Conservation (phyloP, 2,113 vertebrate species). For the Crotalus helleri region DNA sequence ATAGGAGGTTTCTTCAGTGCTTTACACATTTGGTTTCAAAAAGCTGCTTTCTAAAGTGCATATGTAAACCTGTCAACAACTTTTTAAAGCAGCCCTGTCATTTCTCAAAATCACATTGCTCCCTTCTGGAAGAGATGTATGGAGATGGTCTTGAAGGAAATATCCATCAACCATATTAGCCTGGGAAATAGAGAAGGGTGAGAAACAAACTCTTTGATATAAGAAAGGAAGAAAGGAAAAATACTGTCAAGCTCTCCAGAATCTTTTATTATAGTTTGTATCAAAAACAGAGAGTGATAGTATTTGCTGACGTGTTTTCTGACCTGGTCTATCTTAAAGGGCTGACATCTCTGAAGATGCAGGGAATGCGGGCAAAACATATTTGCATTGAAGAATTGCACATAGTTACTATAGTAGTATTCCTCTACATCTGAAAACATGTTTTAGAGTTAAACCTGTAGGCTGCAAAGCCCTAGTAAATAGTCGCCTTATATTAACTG, state of each 20-base stretch:
- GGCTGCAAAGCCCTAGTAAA: neutral
- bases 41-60: neutral
- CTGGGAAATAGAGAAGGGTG: neutral
- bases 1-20: neutral
- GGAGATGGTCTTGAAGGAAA: neutral
- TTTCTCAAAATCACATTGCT: neutral
- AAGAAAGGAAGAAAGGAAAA: neutral
- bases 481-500: neutral
- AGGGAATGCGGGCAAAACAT: neutral
- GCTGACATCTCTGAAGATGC: neutral
- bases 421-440: neutral
- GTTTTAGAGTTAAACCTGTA: neutral
- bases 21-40: neutral
- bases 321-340: neutral
- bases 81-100: neutral
- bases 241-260: neutral
- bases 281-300: neutral
- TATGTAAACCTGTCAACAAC: neutral
- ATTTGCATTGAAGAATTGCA: neutral
- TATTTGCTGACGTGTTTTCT: neutral
- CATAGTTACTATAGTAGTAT: neutral
- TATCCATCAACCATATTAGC: neutral
- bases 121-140: neutral
- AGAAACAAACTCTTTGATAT: neutral
- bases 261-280: neutral